Evolutionary conservation across 2,888 invertebrate genomes (phyloP).

Genomic region (Mesorhabditis spiculigera): DNA sequence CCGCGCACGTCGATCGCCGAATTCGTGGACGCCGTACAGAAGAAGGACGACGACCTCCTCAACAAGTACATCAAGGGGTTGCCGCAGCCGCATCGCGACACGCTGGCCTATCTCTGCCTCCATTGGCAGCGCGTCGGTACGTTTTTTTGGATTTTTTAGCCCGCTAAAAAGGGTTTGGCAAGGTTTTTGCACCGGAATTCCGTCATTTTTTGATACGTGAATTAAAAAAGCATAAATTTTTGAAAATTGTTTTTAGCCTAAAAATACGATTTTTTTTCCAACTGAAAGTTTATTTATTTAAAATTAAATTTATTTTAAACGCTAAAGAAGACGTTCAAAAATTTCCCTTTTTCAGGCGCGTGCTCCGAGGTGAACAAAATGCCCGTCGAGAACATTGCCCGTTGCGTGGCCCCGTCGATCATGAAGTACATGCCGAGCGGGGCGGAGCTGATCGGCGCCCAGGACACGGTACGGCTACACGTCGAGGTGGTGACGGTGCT

Average conservation of each 20-base stretch:
- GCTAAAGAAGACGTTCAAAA: neutral
- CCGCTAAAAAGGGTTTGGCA: conserved; percentile 6
- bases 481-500: too few relatives aligned
- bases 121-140: conserved; percentile 75
- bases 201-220: neutral
- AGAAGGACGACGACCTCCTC: conserved; percentile 59
- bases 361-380: conserved; percentile 71
- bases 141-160: neutral
- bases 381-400: conserved; percentile 82
- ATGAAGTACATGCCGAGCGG: conserved; percentile 67
- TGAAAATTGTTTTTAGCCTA: too few relatives aligned
- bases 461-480: too few relatives aligned
- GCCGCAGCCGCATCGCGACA: conserved; percentile 88
- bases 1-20: conserved; percentile 77
- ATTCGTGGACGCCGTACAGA: conserved; percentile 71
- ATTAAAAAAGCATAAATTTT: conserved; percentile 1
- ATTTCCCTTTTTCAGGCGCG: conserved; percentile 17
- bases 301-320: too few relatives aligned
- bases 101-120: conserved; percentile 83
- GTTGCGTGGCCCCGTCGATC: conserved; percentile 88
- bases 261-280: too few relatives aligned
- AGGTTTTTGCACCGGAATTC: neutral
- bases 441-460: too few relatives aligned
- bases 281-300: too few relatives aligned
- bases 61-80: conserved; percentile 71